Conservation (phyloP, 2,113 vertebrate species). For the Eretmochelys imbricata region DNA sequence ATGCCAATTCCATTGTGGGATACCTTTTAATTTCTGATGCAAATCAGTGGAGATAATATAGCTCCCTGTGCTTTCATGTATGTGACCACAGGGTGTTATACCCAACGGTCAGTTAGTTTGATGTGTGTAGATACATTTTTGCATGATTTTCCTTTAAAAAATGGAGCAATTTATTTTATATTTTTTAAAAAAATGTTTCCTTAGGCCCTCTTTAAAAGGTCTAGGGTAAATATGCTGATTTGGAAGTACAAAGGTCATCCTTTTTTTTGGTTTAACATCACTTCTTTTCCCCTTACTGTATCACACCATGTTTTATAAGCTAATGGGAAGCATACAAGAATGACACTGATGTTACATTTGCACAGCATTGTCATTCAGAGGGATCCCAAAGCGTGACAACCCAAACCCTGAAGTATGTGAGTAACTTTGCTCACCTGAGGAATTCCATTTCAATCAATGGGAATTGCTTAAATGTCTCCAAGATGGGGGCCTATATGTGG, state of each 20-base stretch:
- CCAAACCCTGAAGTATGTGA: background rate
- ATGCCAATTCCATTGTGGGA: background rate
- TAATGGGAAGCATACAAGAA: background rate
- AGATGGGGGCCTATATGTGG: background rate
- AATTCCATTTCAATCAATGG: background rate
- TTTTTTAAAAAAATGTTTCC: background rate
- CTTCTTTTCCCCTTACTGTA: background rate
- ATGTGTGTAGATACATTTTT: background rate
- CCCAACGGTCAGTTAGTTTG: constrained; percentile 3
- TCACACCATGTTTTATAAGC: background rate
- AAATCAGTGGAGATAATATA: background rate
- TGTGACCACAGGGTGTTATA: background rate
- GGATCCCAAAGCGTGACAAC: background rate
- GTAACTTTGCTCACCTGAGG: background rate
- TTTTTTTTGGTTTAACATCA: background rate
- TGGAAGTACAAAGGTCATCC: background rate
- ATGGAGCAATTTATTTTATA: background rate
- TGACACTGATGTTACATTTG: background rate
- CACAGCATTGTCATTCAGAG: background rate
- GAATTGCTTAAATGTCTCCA: background rate
- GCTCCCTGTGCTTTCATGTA: background rate
- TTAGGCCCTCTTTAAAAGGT: background rate
- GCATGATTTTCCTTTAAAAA: background rate
- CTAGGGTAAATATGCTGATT: background rate
- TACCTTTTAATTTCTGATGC: background rate